Base-by-base conservation (phyloP, 2,113 vertebrate species). In the Gulo gulo region DNA sequence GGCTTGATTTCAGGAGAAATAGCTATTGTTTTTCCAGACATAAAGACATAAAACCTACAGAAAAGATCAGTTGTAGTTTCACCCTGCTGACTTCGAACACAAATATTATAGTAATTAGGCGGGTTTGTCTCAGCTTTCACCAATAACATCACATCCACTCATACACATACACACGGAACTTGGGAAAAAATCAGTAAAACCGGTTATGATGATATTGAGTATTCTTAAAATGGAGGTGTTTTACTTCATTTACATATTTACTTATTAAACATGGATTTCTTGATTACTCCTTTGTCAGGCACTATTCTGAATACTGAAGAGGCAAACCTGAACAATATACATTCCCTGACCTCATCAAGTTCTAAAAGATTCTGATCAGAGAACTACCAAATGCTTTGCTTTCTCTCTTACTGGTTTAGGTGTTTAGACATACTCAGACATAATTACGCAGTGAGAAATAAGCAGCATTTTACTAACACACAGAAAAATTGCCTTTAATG, bases 1-100 rank as follows among this genome's bases (percentile, higher is more conserved):
- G 76, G 91, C 55, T 93, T 96, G 61, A 83, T 92, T 97, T 97
- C 71, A 97, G 74, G 20, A 92, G 39, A 83, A 91, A 80, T 55
- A 15, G 36, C 50, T 91, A 29, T n/a, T 21, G 31, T 10, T 88
- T 80, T 88, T 34, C 26, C 63, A 85, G 65, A 95, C 63, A 91
- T n/a, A 96, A 92, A 89, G 24, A 47, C 34, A n/a, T 47, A 89
- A 84, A 24, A 61, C 20, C 36, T n/a, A 80, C n/a, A 50, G 71
- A 94, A 89, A 88, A 61, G 0, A 45, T 86, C 16, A 67, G 63
- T 36, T 92, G n/a, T 69, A 21, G 81, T 86, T 94, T 90, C 39
- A 89, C 10, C 7, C 4, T 1, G 1, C 21, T 92, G 57, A 47
- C 31, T 34, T 92, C 63, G 57, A 96, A 81, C 57, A 92, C 55